Base-by-base conservation (phyloP, 2,888 invertebrate species). In the Salpingus planirostris region DNA sequence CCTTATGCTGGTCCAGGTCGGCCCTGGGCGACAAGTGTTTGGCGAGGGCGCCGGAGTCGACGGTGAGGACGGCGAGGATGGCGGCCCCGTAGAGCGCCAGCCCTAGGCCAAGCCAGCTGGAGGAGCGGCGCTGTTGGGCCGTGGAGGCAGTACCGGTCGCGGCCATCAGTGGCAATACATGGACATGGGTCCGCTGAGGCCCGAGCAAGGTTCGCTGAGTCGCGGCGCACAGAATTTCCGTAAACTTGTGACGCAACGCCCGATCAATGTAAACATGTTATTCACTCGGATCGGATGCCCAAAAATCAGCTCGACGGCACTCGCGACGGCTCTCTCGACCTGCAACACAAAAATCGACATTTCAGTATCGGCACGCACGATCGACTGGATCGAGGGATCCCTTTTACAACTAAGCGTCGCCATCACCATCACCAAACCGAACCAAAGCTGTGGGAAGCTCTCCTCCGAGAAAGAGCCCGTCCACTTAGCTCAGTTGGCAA, bases 101-200 rank as follows among this genome's bases (percentile, higher is more conserved):
- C 44, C 39, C 43, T 29, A 42, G 40, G 27, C 27, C 38, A 35
- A 37, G 44, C 47, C 50, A 46, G 40, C 43, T 36, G 35, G 37
- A 43, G 42, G 43, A 45, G 42, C 50, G 56, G 52, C 55, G 50
- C 47, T 47, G 43, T 34, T 38, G 48, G 50, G 52, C 54, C 50
- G 50, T 44, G 31, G 38, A 46, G 40, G 41, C 40, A 38, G 47
- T 46, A 45, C 51, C 50, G 45, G 46, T 45, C 47, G 53, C 44
- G 50, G 55, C 56, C 57, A 58, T 59, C 55, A 58, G 54, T 53
- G 50, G 49, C 43, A 38, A 44, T 39, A 43, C 33, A 35, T 39
- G 29, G 35, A 45, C 35, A 41, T 41, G 39, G 45, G 41, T 45
- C 45, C 40, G 39, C 32, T 39, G 41, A 35, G 46, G 43, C 46